These are phyloP conservation scores for Cygnus buccinator DNA, from an alignment of 2,113 vertebrate genomes.

Conservation along the genomic window DNA sequence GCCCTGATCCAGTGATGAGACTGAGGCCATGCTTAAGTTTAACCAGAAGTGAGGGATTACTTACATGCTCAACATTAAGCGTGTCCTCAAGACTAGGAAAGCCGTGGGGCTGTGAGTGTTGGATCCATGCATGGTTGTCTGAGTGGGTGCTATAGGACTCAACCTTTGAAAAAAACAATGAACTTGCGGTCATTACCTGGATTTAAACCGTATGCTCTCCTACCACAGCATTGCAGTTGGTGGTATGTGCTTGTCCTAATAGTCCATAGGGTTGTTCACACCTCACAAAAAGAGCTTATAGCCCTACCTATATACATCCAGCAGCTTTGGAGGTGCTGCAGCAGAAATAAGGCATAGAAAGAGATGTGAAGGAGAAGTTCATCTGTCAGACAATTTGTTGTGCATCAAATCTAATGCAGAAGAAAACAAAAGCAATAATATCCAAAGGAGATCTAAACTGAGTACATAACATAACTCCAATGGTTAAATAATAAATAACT, in stretches of 20 bases:
- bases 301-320: accelerated
- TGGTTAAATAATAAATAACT: not conserved
- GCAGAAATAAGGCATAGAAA: too few relatives aligned
- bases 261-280: accelerated
- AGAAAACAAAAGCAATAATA: not conserved
- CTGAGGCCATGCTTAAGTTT: too few relatives aligned
- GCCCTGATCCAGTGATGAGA: not conserved
- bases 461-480: not conserved
- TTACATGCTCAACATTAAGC: accelerated
- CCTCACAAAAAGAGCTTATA: accelerated
- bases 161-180: not conserved
- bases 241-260: not conserved
- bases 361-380: too few relatives aligned
- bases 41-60: not conserved
- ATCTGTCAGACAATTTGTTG: not conserved
- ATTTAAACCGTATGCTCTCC: not conserved
- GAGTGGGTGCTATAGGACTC: not conserved
- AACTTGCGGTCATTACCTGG: accelerated
- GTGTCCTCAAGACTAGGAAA: not conserved
- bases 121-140: accelerated
- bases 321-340: not conserved
- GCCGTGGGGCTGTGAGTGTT: not conserved
- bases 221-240: accelerated
- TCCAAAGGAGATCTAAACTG: not conserved
- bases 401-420: not conserved